phyloP scores from a whole-genome alignment of 1,140 invertebrate genomes.

The Drosophila yakuba region DNA sequence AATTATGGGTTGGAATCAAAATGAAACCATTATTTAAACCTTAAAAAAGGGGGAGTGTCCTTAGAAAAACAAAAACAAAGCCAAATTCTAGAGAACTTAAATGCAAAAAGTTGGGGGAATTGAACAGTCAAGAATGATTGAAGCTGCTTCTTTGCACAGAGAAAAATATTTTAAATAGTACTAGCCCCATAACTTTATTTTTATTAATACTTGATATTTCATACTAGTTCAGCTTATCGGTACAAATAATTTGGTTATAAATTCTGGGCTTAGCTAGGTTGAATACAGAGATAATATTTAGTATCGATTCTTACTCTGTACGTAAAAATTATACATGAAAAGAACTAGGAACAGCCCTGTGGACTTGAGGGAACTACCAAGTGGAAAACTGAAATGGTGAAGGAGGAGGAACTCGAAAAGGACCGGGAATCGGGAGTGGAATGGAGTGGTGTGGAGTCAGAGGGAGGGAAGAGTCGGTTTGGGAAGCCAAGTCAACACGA shows the following conservation, averaged over 20 bases:
- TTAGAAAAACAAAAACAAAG: slow-evolving; percentile 39
- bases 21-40: slow-evolving; percentile 75
- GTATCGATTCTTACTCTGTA: not conserved
- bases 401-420: slow-evolving; percentile 1
- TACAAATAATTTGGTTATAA: no score
- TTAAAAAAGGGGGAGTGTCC: slow-evolving; percentile 43
- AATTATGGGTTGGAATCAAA: slow-evolving; percentile 78
- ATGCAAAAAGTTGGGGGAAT: slow-evolving; percentile 20
- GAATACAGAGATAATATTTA: not conserved
- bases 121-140: not conserved
- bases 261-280: not conserved
- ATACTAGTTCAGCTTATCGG: no score
- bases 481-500: slow-evolving; percentile 46
- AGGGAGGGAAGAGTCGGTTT: slow-evolving; percentile 15
- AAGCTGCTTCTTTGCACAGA: not conserved
- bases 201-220: no score
- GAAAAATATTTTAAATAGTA: not conserved
- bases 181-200: no score
- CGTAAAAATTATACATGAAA: slow-evolving; percentile 6
- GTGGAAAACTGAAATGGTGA: slow-evolving; percentile 12
- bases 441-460: not conserved
- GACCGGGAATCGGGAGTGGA: not conserved
- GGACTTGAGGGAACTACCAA: slow-evolving; percentile 13
- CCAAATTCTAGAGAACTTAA: slow-evolving; percentile 12
- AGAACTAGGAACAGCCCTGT: slow-evolving; percentile 8